Evolutionary conservation across 2,113 vertebrate species (phyloP).

Genomic region (Lepisosteus osseus): DNA sequence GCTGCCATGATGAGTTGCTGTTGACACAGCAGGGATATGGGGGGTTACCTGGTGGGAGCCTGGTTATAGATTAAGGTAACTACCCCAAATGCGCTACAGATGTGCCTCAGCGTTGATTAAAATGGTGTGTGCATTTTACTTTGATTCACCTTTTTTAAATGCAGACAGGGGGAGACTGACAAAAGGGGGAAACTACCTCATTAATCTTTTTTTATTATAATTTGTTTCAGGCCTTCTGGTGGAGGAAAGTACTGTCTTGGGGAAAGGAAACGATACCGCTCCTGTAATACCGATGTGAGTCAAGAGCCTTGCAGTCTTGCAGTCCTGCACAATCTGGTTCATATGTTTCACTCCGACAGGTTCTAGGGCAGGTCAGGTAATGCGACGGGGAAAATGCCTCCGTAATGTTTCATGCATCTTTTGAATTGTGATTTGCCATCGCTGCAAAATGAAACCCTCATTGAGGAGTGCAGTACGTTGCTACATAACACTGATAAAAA

Average conservation of each 20-base stretch:
- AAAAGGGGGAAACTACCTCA: conserved; percentile 25
- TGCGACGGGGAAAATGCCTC: neutral
- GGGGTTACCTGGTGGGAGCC: conserved; percentile 10
- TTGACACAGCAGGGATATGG: neutral
- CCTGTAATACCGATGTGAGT: conserved; percentile 97
- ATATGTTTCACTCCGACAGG: conserved; percentile 11
- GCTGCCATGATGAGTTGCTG: neutral
- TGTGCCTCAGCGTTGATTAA: conserved; percentile 19
- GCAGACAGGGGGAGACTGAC: conserved; percentile 6
- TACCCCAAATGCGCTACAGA: conserved; percentile 24
- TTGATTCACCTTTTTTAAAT: conserved; percentile 4
- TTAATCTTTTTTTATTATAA: conserved; percentile 24
- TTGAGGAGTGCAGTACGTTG: too few species aligned
- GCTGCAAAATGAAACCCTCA: too few species aligned
- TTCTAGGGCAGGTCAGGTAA: conserved; percentile 12
- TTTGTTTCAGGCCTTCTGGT: conserved; percentile 86
- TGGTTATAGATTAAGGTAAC: conserved; percentile 17
- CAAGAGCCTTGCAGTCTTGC: conserved; percentile 24
- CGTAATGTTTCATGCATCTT: neutral
- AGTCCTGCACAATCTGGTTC: neutral
- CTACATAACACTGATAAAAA: too few species aligned
- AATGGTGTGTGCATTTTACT: conserved; percentile 10
- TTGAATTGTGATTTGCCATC: neutral
- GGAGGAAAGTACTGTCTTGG: conserved; percentile 97
- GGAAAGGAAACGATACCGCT: conserved; percentile 93